A percentile compares a stretch with the other conserved stretches of the same genome.
Evolutionary conservation across 2,113 vertebrate genomes (phyloP).

Genomic region (Poecile atricapillus): DNA sequence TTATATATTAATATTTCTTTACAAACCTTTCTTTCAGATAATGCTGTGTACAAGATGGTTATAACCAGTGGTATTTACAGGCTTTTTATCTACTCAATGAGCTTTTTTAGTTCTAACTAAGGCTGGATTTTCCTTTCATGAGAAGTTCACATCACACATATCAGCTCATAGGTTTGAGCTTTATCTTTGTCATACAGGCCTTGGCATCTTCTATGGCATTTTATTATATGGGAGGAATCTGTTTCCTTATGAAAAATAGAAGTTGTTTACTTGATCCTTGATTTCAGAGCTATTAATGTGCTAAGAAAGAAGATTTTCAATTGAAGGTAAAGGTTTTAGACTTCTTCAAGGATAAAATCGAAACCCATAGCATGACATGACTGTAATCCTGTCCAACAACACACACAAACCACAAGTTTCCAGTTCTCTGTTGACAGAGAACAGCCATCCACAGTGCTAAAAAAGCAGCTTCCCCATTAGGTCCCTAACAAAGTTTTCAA

Average conservation of each 20-base stretch:
- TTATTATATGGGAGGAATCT: background rate
- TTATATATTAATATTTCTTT: background rate
- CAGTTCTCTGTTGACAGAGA: slow-evolving; percentile 4
- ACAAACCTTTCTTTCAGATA: background rate
- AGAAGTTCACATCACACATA: background rate
- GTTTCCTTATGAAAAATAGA: background rate
- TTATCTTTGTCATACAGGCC: background rate
- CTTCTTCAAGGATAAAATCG: background rate
- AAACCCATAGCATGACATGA: background rate
- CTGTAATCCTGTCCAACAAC: background rate
- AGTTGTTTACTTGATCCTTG: background rate
- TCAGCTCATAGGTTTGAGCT: background rate
- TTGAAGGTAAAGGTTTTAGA: background rate
- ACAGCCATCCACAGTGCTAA: slow-evolving; percentile 12
- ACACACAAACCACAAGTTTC: background rate
- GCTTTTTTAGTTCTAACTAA: background rate
- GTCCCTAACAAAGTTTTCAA: slow-evolving; percentile 42
- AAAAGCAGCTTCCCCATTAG: slow-evolving; percentile 6
- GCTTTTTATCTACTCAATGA: background rate
- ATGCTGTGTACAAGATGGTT: background rate
- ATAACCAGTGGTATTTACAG: background rate
- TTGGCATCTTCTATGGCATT: background rate
- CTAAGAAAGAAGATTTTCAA: background rate
- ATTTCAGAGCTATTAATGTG: background rate
- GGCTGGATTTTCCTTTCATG: background rate